phyloP scores from a whole-genome alignment of 2,797 vertebrate genomes.

The Galagoides demidoff region DNA sequence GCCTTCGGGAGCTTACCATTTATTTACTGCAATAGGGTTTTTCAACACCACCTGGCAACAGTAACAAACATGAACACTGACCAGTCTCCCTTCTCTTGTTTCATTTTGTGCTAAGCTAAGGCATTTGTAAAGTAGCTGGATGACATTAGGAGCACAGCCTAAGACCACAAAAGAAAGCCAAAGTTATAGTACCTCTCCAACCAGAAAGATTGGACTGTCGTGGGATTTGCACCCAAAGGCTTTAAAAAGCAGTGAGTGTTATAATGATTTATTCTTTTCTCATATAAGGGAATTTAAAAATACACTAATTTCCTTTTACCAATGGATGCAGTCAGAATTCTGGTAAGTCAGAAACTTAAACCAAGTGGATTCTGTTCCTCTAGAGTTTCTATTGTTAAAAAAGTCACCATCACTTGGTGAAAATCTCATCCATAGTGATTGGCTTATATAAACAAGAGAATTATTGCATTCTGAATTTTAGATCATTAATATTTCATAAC shows the following conservation, averaged over 20 bases:
- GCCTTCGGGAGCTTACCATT: not conserved
- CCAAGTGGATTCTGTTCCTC: not conserved
- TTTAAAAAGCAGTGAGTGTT: not conserved
- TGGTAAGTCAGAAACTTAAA: not conserved
- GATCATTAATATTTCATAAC: not conserved
- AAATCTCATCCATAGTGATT: not conserved
- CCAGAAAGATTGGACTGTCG: not conserved
- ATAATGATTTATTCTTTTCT: not conserved
- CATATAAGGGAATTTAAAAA: not conserved
- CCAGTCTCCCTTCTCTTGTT: not conserved
- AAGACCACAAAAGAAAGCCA: not conserved
- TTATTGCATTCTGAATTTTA: not conserved
- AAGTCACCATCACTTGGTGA: not conserved
- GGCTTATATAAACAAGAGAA: not conserved
- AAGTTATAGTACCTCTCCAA: not conserved
- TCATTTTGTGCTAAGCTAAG: constrained; percentile 3
- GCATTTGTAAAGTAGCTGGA: not conserved
- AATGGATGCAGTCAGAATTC: not conserved
- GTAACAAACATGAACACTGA: not conserved
- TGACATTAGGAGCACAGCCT: not conserved
- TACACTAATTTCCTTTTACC: not conserved
- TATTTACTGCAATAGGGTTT: not conserved
- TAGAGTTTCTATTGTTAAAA: not conserved
- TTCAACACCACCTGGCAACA: not conserved
- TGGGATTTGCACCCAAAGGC: not conserved